Evolutionary conservation across 2,113 vertebrate genomes (phyloP), one percentile per base, ranked within the genome.

Genomic region (Dasypus novemcinctus): DNA sequence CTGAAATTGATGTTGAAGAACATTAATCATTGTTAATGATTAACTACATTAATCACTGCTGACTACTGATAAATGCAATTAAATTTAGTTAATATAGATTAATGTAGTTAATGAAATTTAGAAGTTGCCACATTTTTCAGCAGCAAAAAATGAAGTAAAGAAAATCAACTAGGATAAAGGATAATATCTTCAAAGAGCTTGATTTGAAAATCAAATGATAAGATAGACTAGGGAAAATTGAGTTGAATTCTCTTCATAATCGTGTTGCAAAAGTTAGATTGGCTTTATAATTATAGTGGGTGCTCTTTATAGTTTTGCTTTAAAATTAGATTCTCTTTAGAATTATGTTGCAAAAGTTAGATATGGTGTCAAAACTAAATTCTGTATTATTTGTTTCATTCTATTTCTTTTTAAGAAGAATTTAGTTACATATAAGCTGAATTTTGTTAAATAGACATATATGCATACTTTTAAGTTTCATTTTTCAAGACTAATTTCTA

Each of bases 1-100:
- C 71, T 94, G 33, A 92, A 90, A 79, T n/a, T 90, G 36, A 87
- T 90, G 64, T 41, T 71, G 66, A 38, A 49, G 43, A 84, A 90
- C 27, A 64, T 90, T 94, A 87, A 31, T 96, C 52, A 69, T 23
- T n/a, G 29, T 11, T 84, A 81, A 81, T 17, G 49, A 80, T 87
- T 59, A 95, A 80, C 38, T 68, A 38, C 41, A 69, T 82, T 83
- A 84, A 93, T 89, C 83, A 96, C 9, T 49, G 75, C 81, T 91
- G 57, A 83, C 69, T 83, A 90, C 31, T 86, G 74, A 84, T 87
- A 54, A 83, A 64, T 90, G 38, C 49, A 91, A 72, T 79, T 90
- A 91, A 84, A 95, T 90, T 33, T 33, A 83, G 38, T 89, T 95
- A 85, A 82, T 81, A 63, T 57, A 81, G 82, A 49, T 66, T 93